These are phyloP conservation scores for Seira musarum DNA, from an alignment of 2,888 invertebrate species.

Conservation along the genomic window DNA sequence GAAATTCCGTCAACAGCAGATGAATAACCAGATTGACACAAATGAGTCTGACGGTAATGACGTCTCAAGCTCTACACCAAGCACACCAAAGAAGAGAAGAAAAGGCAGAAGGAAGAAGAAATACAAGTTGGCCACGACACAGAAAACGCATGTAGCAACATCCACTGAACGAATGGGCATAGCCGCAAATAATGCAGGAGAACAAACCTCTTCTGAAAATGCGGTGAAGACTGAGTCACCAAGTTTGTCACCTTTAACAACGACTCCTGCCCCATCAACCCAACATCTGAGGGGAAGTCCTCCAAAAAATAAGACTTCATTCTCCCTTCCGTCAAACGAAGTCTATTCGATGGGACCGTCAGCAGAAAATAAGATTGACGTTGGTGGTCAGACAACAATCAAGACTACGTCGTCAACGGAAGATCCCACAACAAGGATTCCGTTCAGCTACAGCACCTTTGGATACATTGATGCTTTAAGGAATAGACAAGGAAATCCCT, in stretches of 20 bases:
- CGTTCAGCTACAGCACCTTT: constrained; percentile 40
- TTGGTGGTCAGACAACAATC: constrained; percentile 33
- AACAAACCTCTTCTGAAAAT: constrained; percentile 29
- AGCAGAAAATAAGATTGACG: constrained; percentile 38
- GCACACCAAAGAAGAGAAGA: constrained; percentile 32
- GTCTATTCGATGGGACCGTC: constrained; percentile 8
- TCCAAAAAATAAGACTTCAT: constrained; percentile 27
- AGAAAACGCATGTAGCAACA: constrained; percentile 16
- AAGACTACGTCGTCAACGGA: constrained; percentile 38
- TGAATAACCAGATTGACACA: constrained; percentile 33
- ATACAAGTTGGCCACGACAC: constrained; percentile 44
- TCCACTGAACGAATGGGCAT: constrained; percentile 52
- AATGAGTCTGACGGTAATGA: constrained; percentile 28
- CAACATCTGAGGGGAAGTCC: constrained; percentile 10
- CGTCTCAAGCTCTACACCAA: too few relatives aligned
- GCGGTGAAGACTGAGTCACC: constrained; percentile 40
- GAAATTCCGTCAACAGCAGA: constrained; percentile 37
- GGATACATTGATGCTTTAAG: constrained; percentile 47
- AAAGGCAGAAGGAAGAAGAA: constrained; percentile 56
- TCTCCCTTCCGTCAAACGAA: constrained; percentile 30
- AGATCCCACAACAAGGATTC: constrained; percentile 38
- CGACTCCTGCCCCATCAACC: constrained; percentile 28
- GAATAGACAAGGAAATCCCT: constrained; percentile 15
- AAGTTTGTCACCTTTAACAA: constrained; percentile 42
- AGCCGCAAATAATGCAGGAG: constrained; percentile 20